A percentile compares a stretch with the other conserved stretches of the same genome.
Evolutionary conservation across 2,888 invertebrate genomes (phyloP).

Genomic region (Tinea pellionella): DNA sequence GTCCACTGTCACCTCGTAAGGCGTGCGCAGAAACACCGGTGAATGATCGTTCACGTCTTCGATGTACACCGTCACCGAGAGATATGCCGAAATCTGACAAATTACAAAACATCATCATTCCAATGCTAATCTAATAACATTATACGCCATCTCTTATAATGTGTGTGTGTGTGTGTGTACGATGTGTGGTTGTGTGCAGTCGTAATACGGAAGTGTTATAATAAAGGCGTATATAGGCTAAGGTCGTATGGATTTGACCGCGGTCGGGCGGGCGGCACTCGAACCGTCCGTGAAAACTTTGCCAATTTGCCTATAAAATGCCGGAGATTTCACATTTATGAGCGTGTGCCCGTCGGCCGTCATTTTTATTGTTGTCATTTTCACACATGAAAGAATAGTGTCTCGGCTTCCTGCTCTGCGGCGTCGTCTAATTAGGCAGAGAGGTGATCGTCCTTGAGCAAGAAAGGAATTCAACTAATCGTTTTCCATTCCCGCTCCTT

Average conservation of each 20-base stretch:
- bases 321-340: neutral
- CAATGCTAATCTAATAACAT: conserved; percentile 13
- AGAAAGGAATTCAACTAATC: no score
- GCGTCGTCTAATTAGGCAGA: no score
- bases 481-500: no score
- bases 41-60: conserved; percentile 90
- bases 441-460: no score
- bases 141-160: conserved; percentile 18
- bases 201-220: neutral
- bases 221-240: neutral
- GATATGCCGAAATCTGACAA: conserved; percentile 80
- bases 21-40: conserved; percentile 81
- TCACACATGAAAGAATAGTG: no score
- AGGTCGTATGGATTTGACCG: neutral
- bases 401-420: no score
- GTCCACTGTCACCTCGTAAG: conserved; percentile 83
- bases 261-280: no score
- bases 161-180: neutral
- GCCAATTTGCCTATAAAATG: neutral
- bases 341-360: no score
- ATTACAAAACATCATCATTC: neutral
- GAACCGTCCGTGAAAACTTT: neutral
- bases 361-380: no score
- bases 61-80: conserved; percentile 88
- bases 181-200: no score